Conservation (phyloP, 2,113 vertebrate genomes). For the Cyanocitta stelleri region DNA sequence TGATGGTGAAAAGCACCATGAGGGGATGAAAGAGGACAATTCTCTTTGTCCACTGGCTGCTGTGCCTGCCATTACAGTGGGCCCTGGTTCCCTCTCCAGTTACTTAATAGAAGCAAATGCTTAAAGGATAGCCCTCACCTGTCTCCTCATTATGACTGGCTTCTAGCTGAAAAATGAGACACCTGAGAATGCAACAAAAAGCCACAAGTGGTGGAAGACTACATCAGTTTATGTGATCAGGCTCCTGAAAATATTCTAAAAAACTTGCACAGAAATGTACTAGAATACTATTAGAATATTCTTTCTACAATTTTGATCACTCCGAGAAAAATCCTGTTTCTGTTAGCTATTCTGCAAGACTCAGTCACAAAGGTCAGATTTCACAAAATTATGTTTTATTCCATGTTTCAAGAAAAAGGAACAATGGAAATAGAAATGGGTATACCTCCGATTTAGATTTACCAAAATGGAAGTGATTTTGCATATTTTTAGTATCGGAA, state of each 20-base stretch:
- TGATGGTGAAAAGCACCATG: not conserved
- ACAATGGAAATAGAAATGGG: not conserved
- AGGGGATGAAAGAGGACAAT: not conserved
- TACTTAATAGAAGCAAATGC: not conserved
- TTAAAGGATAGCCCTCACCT: not conserved
- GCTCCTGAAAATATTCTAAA: not conserved
- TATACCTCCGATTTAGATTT: not conserved
- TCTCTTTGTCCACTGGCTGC: not conserved
- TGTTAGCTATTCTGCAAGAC: not conserved
- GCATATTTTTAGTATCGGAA: not conserved
- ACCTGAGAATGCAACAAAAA: not conserved
- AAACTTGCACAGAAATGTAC: not conserved
- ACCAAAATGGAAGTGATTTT: not conserved
- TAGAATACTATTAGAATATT: not conserved
- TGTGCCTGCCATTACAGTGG: not conserved
- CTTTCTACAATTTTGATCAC: not conserved
- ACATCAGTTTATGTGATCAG: not conserved
- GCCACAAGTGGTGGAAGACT: not conserved
- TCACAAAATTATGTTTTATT: not conserved
- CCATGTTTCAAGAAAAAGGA: not conserved
- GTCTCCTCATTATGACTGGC: not conserved
- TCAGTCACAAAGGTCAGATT: not conserved
- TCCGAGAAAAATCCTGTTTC: not conserved
- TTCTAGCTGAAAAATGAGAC: not conserved
- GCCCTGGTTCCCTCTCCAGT: not conserved